Base-by-base conservation (phyloP, 2,113 vertebrate species). In the Oenanthe melanoleuca region DNA sequence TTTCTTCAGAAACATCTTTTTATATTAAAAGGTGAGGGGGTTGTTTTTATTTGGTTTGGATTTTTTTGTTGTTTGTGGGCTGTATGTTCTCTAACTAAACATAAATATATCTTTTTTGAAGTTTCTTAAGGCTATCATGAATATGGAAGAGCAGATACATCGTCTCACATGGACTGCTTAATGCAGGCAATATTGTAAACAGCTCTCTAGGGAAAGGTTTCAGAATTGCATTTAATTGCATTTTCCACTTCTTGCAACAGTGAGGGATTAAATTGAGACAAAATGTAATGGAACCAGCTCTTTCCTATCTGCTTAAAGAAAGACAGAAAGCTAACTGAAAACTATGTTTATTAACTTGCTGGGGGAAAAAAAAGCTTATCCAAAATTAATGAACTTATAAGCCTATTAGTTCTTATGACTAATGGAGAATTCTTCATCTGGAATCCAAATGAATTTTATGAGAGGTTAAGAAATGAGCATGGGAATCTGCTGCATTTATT, bases 221-320 rank as follows among this genome's bases (percentile, higher is more conserved):
- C 92, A 91, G 79, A 97, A 97, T 95, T 96, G 94, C 91, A 38
- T 97, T 98, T 98, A 98, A 98, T 98, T 98, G 96, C 96, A 93
- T 98, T 98, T 98, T 98, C 97, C 96, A 96, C 97, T 97, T 96
- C 96, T 97, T 5, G 4, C 96, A 97, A 97, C 95, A 97, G 94
- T 40, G 22, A 97, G 86, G 94, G 97, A 98, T 98, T 97, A 98
- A 97, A 97, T 18, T 50, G 85, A 96, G 94, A 96, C 74, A 97
- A 96, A 96, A 93, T 79, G 53, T 97, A 97, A 97, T 96, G 95
- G 95, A 97, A 95, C 94, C 70, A 85, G 73, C 70, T 91, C 64
- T 84, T 67, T 87, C 65, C 90, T 92, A 89, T 95, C 93, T 92
- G 74, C 94, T 95, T 75, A 80, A 63, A 95, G 86, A 78, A 72